A percentile compares a stretch with the other conserved stretches of the same genome.
Conservation (phyloP, 2,113 vertebrate genomes). For the Chloebia gouldiae region DNA sequence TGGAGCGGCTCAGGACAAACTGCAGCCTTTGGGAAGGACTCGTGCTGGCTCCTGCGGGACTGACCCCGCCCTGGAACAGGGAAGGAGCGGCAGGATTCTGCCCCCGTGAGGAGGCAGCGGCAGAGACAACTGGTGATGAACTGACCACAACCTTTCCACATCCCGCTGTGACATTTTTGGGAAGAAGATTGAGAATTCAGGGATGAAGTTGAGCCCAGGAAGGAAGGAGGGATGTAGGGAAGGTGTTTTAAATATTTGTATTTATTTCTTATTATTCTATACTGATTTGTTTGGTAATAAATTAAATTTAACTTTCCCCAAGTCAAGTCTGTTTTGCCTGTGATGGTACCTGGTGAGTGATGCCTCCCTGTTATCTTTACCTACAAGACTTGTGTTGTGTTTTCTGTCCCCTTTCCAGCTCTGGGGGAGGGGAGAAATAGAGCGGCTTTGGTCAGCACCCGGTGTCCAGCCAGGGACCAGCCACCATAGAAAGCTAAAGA, state of each 20-base stretch:
- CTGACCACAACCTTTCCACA: not conserved
- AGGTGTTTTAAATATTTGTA: not conserved
- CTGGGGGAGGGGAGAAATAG: not conserved
- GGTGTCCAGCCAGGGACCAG: not conserved
- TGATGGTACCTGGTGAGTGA: not conserved
- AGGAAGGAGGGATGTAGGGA: not conserved
- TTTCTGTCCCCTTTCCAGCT: not conserved
- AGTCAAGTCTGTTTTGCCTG: fast-evolving
- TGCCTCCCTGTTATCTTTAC: not conserved
- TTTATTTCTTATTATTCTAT: not conserved
- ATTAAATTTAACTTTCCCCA: not conserved
- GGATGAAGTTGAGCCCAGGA: not conserved
- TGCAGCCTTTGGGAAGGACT: too few relatives aligned
- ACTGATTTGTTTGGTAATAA: not conserved
- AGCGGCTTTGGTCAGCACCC: not conserved
- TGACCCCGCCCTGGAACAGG: not conserved
- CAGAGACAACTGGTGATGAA: not conserved
- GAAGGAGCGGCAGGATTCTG: not conserved
- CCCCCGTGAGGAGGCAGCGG: not conserved
- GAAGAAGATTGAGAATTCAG: not conserved
- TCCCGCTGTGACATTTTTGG: not conserved
- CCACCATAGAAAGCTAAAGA: not conserved
- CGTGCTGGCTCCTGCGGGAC: not conserved
- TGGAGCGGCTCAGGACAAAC: too few relatives aligned
- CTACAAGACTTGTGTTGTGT: not conserved